Evolutionary conservation across 2,113 vertebrate species (phyloP), one percentile per base, ranked within the genome.

Genomic region (Tetrao urogallus): DNA sequence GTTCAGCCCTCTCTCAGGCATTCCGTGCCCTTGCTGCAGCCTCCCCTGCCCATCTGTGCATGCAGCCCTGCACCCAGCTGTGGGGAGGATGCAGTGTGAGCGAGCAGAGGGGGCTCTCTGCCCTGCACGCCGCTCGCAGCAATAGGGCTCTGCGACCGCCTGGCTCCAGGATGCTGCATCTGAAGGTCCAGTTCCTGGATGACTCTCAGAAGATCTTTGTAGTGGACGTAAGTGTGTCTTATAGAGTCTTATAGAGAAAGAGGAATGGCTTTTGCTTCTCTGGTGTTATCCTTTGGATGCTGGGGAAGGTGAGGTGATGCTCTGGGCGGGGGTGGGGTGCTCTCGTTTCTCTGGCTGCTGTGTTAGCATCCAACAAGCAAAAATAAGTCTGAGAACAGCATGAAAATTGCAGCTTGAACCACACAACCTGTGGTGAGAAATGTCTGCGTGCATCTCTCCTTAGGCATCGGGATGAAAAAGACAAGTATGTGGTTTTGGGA

Each of bases 171-270:
- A 98, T 98, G 98, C 97, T 98, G 77, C 98, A 98, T 83, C 96
- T 98, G 36, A 98, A 98, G 95, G 98, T 98, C 95, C 98, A 98
- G 94, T 98, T 98, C 93, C 97, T 98, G 97, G 98, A 98, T 97
- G 98, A 98, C 92, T 98, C 98, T 83, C 98, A 98, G 98, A 98
- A 98, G 97, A 98, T 98, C 97, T 98, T 98, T 90, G 98, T 98
- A 70, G 98, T 98, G 79, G 98, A 98, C 96, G 98, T 98, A 98
- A 98, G 98, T 98, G 91, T 58, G 47, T 72, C 76, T 95, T 38
- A 38, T 38, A 38, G 38, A 38, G 9, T 38, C 90, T 90, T 90
- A 60, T 48, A 30, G 74, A 67, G 64, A 13, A 52, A 36, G 47
- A 89, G 42, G 16, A 80, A 82, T 15, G 28, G 21, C 22, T 88